Evolutionary conservation across 64 coral and sea anemone species (phyloP), one percentile per base, ranked within the genome.

Genomic region (Montipora foliosa): DNA sequence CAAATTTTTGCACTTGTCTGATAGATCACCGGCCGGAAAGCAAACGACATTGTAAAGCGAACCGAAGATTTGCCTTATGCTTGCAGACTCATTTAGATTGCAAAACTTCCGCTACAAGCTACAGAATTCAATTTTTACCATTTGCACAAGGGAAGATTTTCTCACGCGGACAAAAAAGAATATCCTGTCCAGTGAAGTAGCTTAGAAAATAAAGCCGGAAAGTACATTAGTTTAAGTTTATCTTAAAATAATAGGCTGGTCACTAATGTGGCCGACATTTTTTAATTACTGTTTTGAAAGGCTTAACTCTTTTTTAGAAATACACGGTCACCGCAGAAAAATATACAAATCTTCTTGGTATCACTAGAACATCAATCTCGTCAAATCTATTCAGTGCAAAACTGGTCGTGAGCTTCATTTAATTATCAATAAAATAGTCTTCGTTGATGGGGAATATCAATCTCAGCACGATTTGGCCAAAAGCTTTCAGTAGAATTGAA

Each of bases 41-140:
- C 62, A 86, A 71, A 52, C 15, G 16, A 86, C 46, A 69, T 86
- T 11, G 21, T 86, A 71, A 86, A 86, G 66, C 67, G 48, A 47
- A 72, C 82, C 82, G 82, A 72, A 20, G 14, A 86, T 68, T 86
- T 51, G 46, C 16, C 49, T 10, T 86, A 24, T 49, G 62, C 66
- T 71, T 71, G 8, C 8, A 6, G 7, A 70, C 16, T 86, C 4
- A 86, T 50, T 50, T 71, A 51, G 3, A 20, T 44, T 16, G 37
- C 0, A 71, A 57, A 71, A 72, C 60, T 71, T 83, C 82, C 82
- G 82, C 82, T 86, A 19, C 5, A 14, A 16, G 8, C 46, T 16
- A 13, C 8, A 71, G 16, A n/a, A 49, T 46, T 86, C 45, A 86
- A 86, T 86, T 86, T 51, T 71, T 50, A 49, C 16, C 44, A 47